Evolutionary conservation across 1,140 invertebrate genomes (phyloP), one percentile per base, ranked within the genome.

Genomic region (Zaprionus taronus): DNA sequence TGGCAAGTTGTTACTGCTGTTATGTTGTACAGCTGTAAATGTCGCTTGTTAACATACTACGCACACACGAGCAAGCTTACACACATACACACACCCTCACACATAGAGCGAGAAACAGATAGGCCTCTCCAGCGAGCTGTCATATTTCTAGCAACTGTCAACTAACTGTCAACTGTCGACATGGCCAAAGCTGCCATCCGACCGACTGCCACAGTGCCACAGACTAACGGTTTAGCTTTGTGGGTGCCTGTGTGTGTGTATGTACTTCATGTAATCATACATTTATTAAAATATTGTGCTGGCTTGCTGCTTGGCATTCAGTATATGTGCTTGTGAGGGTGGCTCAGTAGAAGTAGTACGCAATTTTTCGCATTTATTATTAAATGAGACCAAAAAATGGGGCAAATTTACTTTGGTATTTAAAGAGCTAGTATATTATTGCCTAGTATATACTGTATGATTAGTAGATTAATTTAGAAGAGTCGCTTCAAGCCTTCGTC

Each of bases 121-220:
- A 49, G 41, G 17, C 28, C 51, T 64, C 78, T 60, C 65, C 70
- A 79, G 51, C 36, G 47, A 72, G 70, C 71, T 81, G 85, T 87
- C 85, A 89, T 81, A 79, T 68, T 70, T 36, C 84, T 76, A 80
- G 74, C 49, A 75, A 66, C 81, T 83, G 81, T 83, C 81, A 83
- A 66, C 76, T 77, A 77, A 56, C 77, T 87, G 83, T 87, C 84
- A 89, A 56, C 71, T 24, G 49, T 26, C 56, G 24, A 56, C 65
- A 68, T 57, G 41, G 41, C 41, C 36, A 38, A 15, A 38, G 36
- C 36, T 38, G 36, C n/a, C 41, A n/a, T 17, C 69, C 41, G 56
- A 22, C 22, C 49, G 49, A 87, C 51, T 83, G 72, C 62, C 77
- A 58, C 68, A 66, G 56, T 60, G 56, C 15, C 53, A 15, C 53